Evolutionary conservation across 2,888 invertebrate genomes (phyloP).

Genomic region (Drosophila mettleri): DNA sequence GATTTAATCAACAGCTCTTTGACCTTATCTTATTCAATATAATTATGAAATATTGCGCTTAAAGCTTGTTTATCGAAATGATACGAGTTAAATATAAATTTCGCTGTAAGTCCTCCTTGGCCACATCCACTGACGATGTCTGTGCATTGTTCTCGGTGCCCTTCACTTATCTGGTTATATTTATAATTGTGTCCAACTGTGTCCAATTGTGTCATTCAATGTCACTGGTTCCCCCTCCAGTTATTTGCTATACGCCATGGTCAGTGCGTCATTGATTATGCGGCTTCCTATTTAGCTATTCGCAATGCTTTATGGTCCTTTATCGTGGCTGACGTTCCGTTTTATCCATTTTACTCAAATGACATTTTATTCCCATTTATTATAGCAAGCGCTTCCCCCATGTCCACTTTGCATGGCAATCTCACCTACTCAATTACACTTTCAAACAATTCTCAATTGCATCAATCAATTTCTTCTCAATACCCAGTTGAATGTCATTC

Average conservation of each 20-base stretch:
- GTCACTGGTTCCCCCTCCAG: conserved; percentile 1
- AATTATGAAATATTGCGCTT: background rate
- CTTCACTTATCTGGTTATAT: conserved; percentile 2
- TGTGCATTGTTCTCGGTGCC: background rate
- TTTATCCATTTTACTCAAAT: background rate
- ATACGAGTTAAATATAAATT: background rate
- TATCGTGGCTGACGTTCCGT: background rate
- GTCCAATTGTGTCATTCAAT: conserved; percentile 2
- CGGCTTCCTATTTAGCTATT: background rate
- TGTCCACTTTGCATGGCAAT: no score
- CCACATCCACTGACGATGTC: background rate
- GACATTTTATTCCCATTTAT: background rate
- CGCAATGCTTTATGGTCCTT: conserved; percentile 1
- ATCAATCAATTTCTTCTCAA: background rate
- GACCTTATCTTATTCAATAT: background rate
- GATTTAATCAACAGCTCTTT: background rate
- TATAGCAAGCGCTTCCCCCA: background rate
- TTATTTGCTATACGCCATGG: background rate
- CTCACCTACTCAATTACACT: background rate
- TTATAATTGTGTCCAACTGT: conserved; percentile 7
- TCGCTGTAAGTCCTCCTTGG: background rate
- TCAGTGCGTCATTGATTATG: conserved; percentile 9
- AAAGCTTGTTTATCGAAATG: background rate
- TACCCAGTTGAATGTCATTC: background rate
- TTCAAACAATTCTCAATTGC: background rate